Percentiles rank a stretch among this genome's conserved stretches.
Evolutionary conservation across 2,113 vertebrate species (phyloP).

Genomic region (Callionymus lyra): DNA sequence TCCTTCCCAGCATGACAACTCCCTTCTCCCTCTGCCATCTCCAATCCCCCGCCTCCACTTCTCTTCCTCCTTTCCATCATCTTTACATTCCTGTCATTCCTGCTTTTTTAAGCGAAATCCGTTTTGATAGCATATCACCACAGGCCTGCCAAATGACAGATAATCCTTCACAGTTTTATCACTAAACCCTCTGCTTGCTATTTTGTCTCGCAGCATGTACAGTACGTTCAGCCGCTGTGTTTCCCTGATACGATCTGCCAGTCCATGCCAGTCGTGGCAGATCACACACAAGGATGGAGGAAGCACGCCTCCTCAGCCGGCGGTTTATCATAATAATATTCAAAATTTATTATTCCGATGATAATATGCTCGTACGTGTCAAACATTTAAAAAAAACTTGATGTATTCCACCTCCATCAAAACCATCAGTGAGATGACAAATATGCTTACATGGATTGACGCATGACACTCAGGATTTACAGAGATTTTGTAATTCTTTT

Average conservation of each 20-base stretch:
- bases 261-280: slow-evolving; percentile 36
- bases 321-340: slow-evolving; percentile 41
- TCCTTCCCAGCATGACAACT: slow-evolving; percentile 39
- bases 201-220: slow-evolving; percentile 55
- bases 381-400: too few relatives aligned
- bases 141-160: slow-evolving; percentile 52
- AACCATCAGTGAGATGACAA: too few relatives aligned
- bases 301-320: slow-evolving; percentile 26
- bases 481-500: too few relatives aligned
- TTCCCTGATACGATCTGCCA: slow-evolving; percentile 67
- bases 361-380: too few relatives aligned
- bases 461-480: too few relatives aligned
- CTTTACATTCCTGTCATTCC: slow-evolving; percentile 50
- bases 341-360: slow-evolving; percentile 14
- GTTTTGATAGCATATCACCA: slow-evolving; percentile 63
- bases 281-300: slow-evolving; percentile 54
- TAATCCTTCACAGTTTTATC: slow-evolving; percentile 71
- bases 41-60: slow-evolving; percentile 22
- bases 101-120: slow-evolving; percentile 50
- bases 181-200: slow-evolving; percentile 54
- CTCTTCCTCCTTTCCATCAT: slow-evolving; percentile 41
- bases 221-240: slow-evolving; percentile 46
- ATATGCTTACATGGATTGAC: too few relatives aligned
- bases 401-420: too few relatives aligned
- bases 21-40: slow-evolving; percentile 24